These are phyloP conservation scores for Limosa lapponica DNA, from an alignment of 2,797 vertebrate species.

Conservation along the genomic window DNA sequence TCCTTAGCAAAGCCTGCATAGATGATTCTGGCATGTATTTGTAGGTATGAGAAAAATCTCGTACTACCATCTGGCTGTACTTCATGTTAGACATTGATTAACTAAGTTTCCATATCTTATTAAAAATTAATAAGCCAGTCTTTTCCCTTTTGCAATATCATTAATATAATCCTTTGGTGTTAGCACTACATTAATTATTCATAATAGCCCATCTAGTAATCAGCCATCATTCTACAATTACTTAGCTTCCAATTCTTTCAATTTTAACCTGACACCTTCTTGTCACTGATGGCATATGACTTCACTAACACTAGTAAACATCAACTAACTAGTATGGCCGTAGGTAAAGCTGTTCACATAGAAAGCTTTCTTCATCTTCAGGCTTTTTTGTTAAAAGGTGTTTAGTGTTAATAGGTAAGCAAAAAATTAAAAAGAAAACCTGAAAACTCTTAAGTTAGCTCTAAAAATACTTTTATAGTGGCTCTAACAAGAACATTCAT, in stretches of 20 bases:
- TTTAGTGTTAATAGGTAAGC: not conserved
- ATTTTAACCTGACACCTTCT: not conserved
- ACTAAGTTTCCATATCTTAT: not conserved
- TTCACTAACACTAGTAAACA: not conserved
- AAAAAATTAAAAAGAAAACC: not conserved
- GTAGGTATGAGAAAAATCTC: not conserved
- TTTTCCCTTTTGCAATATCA: not conserved
- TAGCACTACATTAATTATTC: not conserved
- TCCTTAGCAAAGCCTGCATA: not conserved
- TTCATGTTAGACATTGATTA: not conserved
- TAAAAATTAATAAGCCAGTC: not conserved
- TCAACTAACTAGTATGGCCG: not conserved
- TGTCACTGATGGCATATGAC: not conserved
- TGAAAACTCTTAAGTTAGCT: not conserved
- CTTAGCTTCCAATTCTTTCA: not conserved
- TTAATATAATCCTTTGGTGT: not conserved
- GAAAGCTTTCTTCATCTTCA: not conserved
- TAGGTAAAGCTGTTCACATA: not conserved
- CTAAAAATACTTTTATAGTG: not conserved
- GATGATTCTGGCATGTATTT: not conserved
- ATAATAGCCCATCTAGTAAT: not conserved
- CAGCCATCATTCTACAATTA: not conserved
- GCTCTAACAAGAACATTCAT: not conserved
- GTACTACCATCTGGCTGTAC: not conserved
- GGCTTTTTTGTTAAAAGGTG: not conserved